phyloP scores from a whole-genome alignment of 2,797 vertebrate genomes.

The Melanotaenia maccullochi region DNA sequence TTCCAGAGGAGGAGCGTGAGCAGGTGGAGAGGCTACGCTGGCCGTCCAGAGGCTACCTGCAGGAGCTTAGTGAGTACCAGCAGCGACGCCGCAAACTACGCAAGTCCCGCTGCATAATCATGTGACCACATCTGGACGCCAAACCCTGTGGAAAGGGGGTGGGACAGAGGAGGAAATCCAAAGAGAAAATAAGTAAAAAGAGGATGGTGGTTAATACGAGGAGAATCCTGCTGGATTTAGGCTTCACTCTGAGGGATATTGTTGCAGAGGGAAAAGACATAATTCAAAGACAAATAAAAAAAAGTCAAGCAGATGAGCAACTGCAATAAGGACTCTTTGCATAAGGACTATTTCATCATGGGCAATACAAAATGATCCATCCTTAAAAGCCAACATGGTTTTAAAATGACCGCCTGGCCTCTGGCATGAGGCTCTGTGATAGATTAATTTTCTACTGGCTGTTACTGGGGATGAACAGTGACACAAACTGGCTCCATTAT shows the following conservation, averaged over 20 bases:
- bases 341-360: slow-evolving; percentile 45
- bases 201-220: slow-evolving; percentile 7
- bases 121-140: slow-evolving; percentile 82
- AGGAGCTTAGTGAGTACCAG: slow-evolving; percentile 95
- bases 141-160: slow-evolving; percentile 34
- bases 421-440: slow-evolving; percentile 34
- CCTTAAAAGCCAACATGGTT: slow-evolving; percentile 51
- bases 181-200: slow-evolving; percentile 10
- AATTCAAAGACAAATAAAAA: slow-evolving; percentile 18
- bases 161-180: slow-evolving; percentile 3
- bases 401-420: slow-evolving; percentile 41
- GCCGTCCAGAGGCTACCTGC: slow-evolving; percentile 93
- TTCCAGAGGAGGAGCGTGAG: slow-evolving; percentile 91
- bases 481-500: slow-evolving; percentile 34
- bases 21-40: slow-evolving; percentile 94
- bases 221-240: slow-evolving; percentile 31
- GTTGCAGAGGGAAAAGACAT: not conserved
- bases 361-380: slow-evolving; percentile 47
- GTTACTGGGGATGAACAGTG: slow-evolving; percentile 9
- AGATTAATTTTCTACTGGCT: slow-evolving; percentile 46
- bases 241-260: slow-evolving; percentile 17
- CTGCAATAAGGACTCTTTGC: slow-evolving; percentile 31
- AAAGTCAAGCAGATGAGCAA: slow-evolving; percentile 3
- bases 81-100: slow-evolving; percentile 91
- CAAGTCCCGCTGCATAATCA: slow-evolving; percentile 90